Evolutionary conservation across 2,888 invertebrate species (phyloP), one percentile per base, ranked within the genome.

Genomic region (Thyatira batis): DNA sequence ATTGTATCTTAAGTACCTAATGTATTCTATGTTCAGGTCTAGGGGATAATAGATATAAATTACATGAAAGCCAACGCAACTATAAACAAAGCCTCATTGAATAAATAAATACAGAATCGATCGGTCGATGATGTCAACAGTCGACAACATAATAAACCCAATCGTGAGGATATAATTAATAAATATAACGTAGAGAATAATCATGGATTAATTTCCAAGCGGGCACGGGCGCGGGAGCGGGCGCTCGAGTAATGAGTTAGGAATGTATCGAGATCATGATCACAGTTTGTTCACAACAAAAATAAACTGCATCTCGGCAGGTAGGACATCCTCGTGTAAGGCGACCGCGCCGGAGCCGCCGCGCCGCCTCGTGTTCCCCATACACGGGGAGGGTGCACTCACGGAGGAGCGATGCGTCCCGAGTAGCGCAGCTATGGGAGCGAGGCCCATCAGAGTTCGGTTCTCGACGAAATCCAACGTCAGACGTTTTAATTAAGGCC

Each of bases 401-500:
- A 39, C 52, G 54, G 46, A 55, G 51, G 59, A 56, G 51, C 49
- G 57, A 45, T 33, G 48, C 52, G 52, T 51, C 45, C 53, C 54
- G 52, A 54, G 51, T 53, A 50, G 44, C 6, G 28, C 25, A 51
- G 45, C 20, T 50, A 58, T 55, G 48, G 58, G 63, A 48, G 58
- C 53, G 46, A 60, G 62, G 21, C 55, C 61, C 46, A 60, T 58
- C 55, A 58, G 65, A 50, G 53, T 25, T 43, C 13, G 23, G 46
- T 50, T 44, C 57, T 30, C 39, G 5, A 46, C 51, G 54, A 59
- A 60, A 60, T 63, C 58, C 60, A 46, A 54, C 63, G 60, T 60
- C 74, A 74, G 76, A 78, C 72, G 69, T 76, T 81, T 80, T 81
- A 80, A 81, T 80, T 79, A 80, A 74, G 77, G 67, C 54, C 52